Base-by-base conservation (phyloP, 2,113 vertebrate genomes). In the Zosterops lateralis region DNA sequence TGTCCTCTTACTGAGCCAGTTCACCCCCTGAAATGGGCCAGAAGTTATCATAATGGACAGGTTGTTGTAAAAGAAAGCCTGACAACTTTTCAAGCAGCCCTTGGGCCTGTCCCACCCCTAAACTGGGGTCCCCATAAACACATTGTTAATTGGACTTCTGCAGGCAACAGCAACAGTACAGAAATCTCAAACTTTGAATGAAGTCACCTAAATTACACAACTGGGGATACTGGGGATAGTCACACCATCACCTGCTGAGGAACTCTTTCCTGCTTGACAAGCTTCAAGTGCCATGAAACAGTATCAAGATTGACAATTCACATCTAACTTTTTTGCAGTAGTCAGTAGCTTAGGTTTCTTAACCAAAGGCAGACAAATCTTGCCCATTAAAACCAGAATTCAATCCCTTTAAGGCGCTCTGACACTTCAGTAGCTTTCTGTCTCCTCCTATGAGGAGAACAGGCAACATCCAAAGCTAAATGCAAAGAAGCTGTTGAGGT, bases 1-100 rank as follows among this genome's bases (percentile, higher is more conserved):
- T 17, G 1, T 22, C 51, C 65, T 4, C 0, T 6, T 26, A 36
- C 0, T 0, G 47, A 53, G 15, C 44, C 4, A 1, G 13, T 24
- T 89, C 51, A 18, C 40, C 34, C 51, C 12, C 32, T 11, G 31
- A 20, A 60, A 67, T 0, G 3, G 40, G 22, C 3, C 47, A 48
- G 3, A 36, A 56, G 24, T 22, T 25, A 34, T 0, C 1, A 17
- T 2, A 28, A 84, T 0, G 1, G 53, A 13, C 22, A 48, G 1
- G 0, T 1, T 32, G 75, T 0, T 66, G 22, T 9, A 21, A 32
- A 42, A 31, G 2, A 21, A 61, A 25, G 45, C 38, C 20, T 34
- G 34, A 48, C 25, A 19, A 12, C 56, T 50, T 66, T 83, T 32
- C 8, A 31, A 24, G 68, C 50, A 60, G 57, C 6, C 12, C 21